These are phyloP conservation scores for Rhinophrynus dorsalis DNA, from an alignment of 2,797 vertebrate species.

Conservation along the genomic window DNA sequence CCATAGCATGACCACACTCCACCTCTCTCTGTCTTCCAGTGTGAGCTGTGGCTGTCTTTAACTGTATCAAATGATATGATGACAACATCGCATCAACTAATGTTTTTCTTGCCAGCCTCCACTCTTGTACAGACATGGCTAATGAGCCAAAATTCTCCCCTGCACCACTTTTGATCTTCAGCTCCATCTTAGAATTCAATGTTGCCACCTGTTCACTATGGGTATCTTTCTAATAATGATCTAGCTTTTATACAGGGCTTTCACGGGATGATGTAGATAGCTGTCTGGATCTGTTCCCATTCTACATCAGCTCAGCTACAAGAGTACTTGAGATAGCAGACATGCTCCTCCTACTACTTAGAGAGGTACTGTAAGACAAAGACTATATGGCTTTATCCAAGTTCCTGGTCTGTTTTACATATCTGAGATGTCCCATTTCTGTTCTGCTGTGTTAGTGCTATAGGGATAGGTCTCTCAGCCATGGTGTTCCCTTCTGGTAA, in stretches of 20 bases:
- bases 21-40: too few species aligned
- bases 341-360: slow-evolving; percentile 78
- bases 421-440: slow-evolving; percentile 81
- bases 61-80: too few species aligned
- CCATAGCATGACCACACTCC: too few species aligned
- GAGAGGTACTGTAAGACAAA: slow-evolving; percentile 73
- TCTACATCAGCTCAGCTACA: slow-evolving; percentile 67
- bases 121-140: too few species aligned
- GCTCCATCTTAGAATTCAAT: too few species aligned
- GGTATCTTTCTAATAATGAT: too few species aligned
- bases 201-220: too few species aligned
- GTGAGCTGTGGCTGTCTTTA: too few species aligned
- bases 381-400: slow-evolving; percentile 69
- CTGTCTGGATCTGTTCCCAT: slow-evolving; percentile 69
- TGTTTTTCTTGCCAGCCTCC: too few species aligned
- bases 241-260: slow-evolving; percentile 74
- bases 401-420: slow-evolving; percentile 74
- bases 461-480: slow-evolving; percentile 66
- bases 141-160: too few species aligned
- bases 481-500: slow-evolving; percentile 63
- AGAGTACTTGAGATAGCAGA: slow-evolving; percentile 57
- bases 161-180: too few species aligned
- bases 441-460: slow-evolving; percentile 80
- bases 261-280: slow-evolving; percentile 75
- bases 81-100: too few species aligned